Conservation (phyloP, 30 jellyfish, hydroid and myxozoan species). For the Aurelia coerulea region DNA sequence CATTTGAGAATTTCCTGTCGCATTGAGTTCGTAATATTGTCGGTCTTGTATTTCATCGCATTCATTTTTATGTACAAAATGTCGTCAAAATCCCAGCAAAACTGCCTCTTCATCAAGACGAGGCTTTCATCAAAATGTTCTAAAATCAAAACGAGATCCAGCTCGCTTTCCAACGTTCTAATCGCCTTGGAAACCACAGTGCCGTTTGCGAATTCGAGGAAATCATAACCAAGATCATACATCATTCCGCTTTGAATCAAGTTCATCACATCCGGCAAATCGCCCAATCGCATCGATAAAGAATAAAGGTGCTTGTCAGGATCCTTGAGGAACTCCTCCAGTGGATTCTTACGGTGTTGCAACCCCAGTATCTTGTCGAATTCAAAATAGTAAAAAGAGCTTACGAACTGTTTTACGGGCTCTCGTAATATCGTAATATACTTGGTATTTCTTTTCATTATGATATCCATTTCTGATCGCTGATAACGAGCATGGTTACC, state of each 20-base stretch:
- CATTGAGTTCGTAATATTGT: slow-evolving; percentile 25
- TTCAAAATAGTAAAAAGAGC: slow-evolving; percentile 92
- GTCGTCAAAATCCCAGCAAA: slow-evolving; percentile 94
- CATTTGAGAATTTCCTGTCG: slow-evolving; percentile 63
- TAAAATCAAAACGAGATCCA: slow-evolving; percentile 82
- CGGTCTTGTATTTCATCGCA: slow-evolving; percentile 69
- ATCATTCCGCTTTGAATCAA: slow-evolving; percentile 95
- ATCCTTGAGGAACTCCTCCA: slow-evolving; percentile 84
- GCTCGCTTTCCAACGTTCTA: slow-evolving; percentile 71
- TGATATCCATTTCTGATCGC: slow-evolving; percentile 86
- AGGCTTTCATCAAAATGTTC: slow-evolving; percentile 97
- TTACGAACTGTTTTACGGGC: slow-evolving; percentile 93
- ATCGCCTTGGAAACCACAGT: slow-evolving; percentile 42
- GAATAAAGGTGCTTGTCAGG: slow-evolving; percentile 91
- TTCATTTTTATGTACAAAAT: slow-evolving; percentile 86
- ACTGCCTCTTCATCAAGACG: slow-evolving; percentile 78
- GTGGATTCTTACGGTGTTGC: slow-evolving; percentile 69
- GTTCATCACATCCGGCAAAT: slow-evolving; percentile 88
- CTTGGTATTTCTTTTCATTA: slow-evolving; percentile 79
- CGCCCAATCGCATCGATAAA: slow-evolving; percentile 78
- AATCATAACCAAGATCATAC: slow-evolving; percentile 93
- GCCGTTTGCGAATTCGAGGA: slow-evolving; percentile 74
- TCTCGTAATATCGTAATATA: slow-evolving; percentile 89
- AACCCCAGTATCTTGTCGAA: slow-evolving; percentile 66
- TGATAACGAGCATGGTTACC: slow-evolving; percentile 96